Percentiles rank a stretch among this genome's conserved stretches.
phyloP scores from a whole-genome alignment of 2,888 invertebrate genomes.

The Anagyrus pseudococci region DNA sequence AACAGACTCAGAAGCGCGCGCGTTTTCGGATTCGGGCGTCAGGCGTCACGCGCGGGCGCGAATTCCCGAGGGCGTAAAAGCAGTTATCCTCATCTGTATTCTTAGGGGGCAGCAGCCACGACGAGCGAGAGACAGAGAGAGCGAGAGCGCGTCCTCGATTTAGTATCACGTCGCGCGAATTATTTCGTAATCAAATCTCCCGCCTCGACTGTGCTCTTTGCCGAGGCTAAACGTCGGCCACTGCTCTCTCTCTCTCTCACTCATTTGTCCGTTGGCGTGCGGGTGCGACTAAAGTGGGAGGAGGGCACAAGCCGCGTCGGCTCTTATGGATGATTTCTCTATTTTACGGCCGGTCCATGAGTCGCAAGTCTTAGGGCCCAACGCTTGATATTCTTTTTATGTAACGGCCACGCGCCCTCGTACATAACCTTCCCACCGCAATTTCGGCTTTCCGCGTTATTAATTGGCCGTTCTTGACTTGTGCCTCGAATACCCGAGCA shows the following conservation, averaged over 20 bases:
- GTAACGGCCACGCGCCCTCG: constrained; percentile 12
- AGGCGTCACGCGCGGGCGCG: neutral
- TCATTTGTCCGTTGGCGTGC: constrained; percentile 8
- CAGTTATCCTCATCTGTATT: constrained; percentile 61
- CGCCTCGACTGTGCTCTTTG: constrained; percentile 33
- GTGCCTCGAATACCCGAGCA: no score
- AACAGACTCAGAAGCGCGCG: neutral
- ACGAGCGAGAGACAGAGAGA: no score
- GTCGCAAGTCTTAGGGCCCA: constrained; percentile 29
- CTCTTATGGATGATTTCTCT: constrained; percentile 57
- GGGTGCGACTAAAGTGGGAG: no score
- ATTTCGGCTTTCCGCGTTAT: constrained; percentile 32
- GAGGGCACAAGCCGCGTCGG: constrained; percentile 26
- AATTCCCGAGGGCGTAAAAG: constrained; percentile 43
- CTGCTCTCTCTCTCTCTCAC: constrained; percentile 20
- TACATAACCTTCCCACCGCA: constrained; percentile 34
- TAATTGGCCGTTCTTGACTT: constrained; percentile 32
- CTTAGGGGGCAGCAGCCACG: constrained; percentile 58
- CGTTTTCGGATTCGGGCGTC: neutral
- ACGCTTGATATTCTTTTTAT: neutral
- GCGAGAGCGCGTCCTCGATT: constrained; percentile 52
- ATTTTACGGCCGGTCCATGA: constrained; percentile 58
- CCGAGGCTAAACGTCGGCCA: neutral
- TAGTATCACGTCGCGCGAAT: constrained; percentile 61
- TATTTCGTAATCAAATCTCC: constrained; percentile 62